phyloP scores from a whole-genome alignment of 2,113 vertebrate species.

The Cynopterus brachyotis region DNA sequence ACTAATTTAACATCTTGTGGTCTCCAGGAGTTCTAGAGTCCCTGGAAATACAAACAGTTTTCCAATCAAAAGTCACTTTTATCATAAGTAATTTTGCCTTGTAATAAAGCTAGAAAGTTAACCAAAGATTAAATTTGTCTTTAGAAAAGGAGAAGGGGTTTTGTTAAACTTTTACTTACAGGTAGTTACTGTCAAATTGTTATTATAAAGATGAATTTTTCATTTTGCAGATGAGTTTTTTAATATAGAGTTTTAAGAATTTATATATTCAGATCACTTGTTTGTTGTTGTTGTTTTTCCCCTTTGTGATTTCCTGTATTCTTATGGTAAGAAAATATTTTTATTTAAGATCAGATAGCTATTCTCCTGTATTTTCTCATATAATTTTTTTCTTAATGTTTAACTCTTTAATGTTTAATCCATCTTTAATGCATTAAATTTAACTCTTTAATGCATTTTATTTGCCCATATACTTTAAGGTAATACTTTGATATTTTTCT shows the following conservation, averaged over 20 bases:
- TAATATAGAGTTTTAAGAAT: not conserved
- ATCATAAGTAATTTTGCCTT: not conserved
- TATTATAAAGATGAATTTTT: not conserved
- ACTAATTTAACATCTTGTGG: not conserved
- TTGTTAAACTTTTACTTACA: not conserved
- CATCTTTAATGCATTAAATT: not conserved
- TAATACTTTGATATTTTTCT: not conserved
- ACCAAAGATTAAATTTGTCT: not conserved
- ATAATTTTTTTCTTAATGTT: not conserved
- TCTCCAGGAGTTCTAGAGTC: not conserved
- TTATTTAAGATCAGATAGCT: not conserved
- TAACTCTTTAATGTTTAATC: constrained; percentile 29
- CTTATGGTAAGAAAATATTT: not conserved
- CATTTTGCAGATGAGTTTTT: not conserved
- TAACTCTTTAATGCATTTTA: constrained; percentile 18
- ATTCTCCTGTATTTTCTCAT: not conserved
- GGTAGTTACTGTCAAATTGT: not conserved
- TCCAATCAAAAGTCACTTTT: not conserved
- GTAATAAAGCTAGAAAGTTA: constrained; percentile 4
- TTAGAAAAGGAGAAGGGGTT: not conserved
- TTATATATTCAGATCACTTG: not conserved
- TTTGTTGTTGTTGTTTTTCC: not conserved
- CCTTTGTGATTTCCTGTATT: not conserved
- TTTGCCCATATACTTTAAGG: not conserved
- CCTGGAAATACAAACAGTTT: not conserved